These are phyloP conservation scores for Pollenia amentaria DNA, from an alignment of 2,888 invertebrate genomes.

Conservation along the genomic window DNA sequence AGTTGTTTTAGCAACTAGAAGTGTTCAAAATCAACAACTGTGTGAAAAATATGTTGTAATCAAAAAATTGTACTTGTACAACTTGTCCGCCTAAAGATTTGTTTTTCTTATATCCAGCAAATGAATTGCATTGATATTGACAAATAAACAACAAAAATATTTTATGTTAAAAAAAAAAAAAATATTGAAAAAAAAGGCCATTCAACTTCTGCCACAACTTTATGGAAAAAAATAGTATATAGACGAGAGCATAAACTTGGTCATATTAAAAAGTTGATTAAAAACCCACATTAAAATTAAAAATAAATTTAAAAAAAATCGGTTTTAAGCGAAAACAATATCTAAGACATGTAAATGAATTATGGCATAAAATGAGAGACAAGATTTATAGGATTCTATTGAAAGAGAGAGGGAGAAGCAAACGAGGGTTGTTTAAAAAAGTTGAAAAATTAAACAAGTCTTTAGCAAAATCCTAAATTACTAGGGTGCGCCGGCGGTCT, in stretches of 20 bases:
- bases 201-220: conserved; percentile 45
- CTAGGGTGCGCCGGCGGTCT: too few species aligned
- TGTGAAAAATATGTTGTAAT: conserved; percentile 65
- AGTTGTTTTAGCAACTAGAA: conserved; percentile 29
- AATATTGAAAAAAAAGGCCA: conserved; percentile 33
- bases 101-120: conserved; percentile 1
- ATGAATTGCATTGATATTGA: conserved; percentile 59
- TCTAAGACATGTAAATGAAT: conserved; percentile 44
- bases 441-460: too few species aligned
- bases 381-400: conserved; percentile 60
- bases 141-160: conserved; percentile 52
- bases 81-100: conserved; percentile 71
- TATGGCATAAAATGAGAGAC: conserved; percentile 30
- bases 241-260: conserved; percentile 49
- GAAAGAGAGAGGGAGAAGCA: neutral
- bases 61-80: conserved; percentile 62
- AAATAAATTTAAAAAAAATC: conserved; percentile 30
- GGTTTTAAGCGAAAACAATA: conserved; percentile 48
- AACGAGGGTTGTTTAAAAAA: conserved; percentile 17
- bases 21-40: conserved; percentile 50
- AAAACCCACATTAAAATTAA: conserved; percentile 63
- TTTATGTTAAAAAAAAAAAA: conserved; percentile 18
- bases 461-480: too few species aligned
- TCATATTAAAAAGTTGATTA: conserved; percentile 60
- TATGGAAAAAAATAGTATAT: neutral